phyloP scores from a whole-genome alignment of 2,113 vertebrate species.

The Gallinago paraguaiae region DNA sequence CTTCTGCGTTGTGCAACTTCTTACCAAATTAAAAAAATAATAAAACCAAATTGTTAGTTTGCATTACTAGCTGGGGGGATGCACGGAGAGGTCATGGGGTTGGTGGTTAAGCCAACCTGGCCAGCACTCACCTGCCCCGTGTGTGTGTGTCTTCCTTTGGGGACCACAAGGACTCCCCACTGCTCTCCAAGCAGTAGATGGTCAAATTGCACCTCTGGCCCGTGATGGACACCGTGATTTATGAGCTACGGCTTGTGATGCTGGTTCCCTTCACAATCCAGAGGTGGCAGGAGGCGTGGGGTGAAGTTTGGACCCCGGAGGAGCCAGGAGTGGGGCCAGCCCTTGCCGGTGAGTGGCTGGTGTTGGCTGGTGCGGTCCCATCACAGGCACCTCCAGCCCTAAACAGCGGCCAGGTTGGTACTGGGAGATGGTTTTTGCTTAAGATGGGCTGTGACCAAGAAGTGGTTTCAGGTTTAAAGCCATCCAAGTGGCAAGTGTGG shows the following conservation, averaged over 20 bases:
- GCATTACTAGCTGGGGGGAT: not conserved
- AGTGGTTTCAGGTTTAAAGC: not conserved
- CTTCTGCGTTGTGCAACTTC: not conserved
- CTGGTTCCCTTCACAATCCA: not conserved
- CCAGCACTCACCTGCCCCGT: not conserved
- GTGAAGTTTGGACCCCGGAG: not conserved
- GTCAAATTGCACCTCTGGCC: not conserved
- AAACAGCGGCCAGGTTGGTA: not conserved
- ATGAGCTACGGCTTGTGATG: not conserved
- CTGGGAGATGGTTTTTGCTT: not conserved
- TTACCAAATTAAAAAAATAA: not conserved
- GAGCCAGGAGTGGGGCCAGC: not conserved
- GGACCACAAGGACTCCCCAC: not conserved
- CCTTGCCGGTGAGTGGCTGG: accelerated
- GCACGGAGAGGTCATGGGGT: accelerated
- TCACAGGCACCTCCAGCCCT: not conserved
- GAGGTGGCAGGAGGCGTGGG: not conserved
- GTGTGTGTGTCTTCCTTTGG: not conserved
- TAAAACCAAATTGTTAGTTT: not conserved
- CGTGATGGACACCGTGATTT: not conserved
- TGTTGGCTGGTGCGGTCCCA: accelerated
- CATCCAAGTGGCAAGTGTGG: not conserved
- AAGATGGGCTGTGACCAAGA: not conserved
- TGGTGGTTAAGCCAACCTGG: not conserved
- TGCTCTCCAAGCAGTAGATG: not conserved